Conservation (phyloP, 2,888 invertebrate genomes). For the Drosophila colorata region DNA sequence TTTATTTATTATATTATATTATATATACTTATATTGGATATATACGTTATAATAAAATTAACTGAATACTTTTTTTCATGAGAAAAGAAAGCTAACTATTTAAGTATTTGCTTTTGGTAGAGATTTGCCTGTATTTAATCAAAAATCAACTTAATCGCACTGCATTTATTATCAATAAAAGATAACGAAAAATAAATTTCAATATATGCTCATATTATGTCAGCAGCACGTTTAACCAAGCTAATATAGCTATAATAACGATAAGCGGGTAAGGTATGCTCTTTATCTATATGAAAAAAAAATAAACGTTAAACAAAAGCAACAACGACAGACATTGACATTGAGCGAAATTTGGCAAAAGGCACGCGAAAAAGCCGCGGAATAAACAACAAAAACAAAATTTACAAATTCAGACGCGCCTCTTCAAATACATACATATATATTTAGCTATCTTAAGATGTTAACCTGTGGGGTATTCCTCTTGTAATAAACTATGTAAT, state of each 20-base stretch:
- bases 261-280: conserved; percentile 9
- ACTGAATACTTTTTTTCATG: too few species aligned
- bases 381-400: conserved; percentile 30
- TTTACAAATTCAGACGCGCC: not conserved
- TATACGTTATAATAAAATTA: too few species aligned
- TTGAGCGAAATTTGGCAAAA: conserved; percentile 61
- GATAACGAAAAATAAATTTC: conserved; percentile 15
- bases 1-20: too few species aligned
- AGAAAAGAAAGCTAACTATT: too few species aligned
- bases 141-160: not conserved
- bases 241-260: conserved; percentile 6
- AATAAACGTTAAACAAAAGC: conserved; percentile 13
- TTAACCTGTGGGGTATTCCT: not conserved
- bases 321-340: conserved; percentile 58
- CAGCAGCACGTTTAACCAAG: conserved; percentile 36
- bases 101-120: too few species aligned
- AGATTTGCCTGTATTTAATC: not conserved
- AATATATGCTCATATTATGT: conserved; percentile 28
- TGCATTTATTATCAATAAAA: conserved; percentile 3
- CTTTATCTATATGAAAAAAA: conserved; percentile 16
- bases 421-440: not conserved
- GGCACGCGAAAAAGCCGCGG: conserved; percentile 55
- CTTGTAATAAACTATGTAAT: conserved; percentile 11
- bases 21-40: too few species aligned
- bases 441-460: not conserved